Conservation (phyloP, 2,888 invertebrate species). For the Cataglyphis cursor region DNA sequence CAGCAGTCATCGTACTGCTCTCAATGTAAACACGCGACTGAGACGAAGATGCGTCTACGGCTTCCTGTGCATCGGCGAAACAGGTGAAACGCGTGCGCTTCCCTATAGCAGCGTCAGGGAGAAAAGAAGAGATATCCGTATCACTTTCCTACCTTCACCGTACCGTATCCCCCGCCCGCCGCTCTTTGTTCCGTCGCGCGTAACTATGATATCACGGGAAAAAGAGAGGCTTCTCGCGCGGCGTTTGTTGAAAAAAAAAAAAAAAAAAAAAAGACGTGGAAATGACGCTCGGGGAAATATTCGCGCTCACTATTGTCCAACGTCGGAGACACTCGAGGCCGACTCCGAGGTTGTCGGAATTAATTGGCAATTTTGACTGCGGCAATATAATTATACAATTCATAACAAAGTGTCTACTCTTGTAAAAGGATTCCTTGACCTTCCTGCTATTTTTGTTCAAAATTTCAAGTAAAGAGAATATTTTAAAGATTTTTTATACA, state of each 20-base stretch:
- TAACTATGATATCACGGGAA: slow-evolving; percentile 74
- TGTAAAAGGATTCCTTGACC: too few relatives aligned
- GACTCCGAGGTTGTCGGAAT: not conserved
- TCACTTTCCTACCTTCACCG: slow-evolving; percentile 72
- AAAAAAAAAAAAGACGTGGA: not conserved
- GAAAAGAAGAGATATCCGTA: slow-evolving; percentile 67
- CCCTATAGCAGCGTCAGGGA: slow-evolving; percentile 70
- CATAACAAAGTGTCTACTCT: too few relatives aligned
- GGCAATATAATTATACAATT: not conserved
- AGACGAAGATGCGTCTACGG: slow-evolving; percentile 75
- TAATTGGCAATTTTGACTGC: not conserved
- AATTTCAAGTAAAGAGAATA: too few relatives aligned
- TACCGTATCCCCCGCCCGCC: slow-evolving; percentile 12
- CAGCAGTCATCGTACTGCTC: slow-evolving; percentile 43
- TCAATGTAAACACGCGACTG: slow-evolving; percentile 81
- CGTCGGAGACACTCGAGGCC: not conserved
- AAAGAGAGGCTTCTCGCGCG: slow-evolving; percentile 58
- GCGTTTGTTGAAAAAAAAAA: slow-evolving; percentile 32
- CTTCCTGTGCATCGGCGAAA: slow-evolving; percentile 78
- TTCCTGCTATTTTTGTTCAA: too few relatives aligned
- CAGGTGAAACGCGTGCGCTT: slow-evolving; percentile 83
- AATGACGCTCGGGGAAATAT: not conserved
- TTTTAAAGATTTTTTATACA: too few relatives aligned
- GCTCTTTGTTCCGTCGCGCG: slow-evolving; percentile 64
- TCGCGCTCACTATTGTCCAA: not conserved